These are phyloP conservation scores for Phortica variegata DNA, from an alignment of 1,140 invertebrate genomes.

Conservation along the genomic window DNA sequence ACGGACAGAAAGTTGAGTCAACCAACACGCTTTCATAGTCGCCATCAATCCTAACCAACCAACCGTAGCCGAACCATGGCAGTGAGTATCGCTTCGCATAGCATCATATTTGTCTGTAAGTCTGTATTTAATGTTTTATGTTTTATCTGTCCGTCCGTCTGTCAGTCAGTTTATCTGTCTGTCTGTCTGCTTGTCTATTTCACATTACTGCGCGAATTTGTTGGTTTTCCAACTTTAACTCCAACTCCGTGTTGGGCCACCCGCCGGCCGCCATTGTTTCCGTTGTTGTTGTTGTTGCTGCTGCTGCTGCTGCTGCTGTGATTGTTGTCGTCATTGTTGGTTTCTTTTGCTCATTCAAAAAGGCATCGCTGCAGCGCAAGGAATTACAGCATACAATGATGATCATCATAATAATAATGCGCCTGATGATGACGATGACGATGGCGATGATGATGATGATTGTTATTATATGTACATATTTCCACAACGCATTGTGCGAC, in stretches of 20 bases:
- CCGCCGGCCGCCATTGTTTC: slow-evolving; percentile 27
- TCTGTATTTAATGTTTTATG: slow-evolving; percentile 55
- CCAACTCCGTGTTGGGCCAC: neutral
- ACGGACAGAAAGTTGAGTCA: slow-evolving; percentile 37
- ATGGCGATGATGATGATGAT: slow-evolving; percentile 31
- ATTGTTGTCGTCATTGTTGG: slow-evolving; percentile 47
- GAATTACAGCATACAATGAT: slow-evolving; percentile 43
- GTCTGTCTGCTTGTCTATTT: slow-evolving; percentile 38
- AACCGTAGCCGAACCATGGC: slow-evolving; percentile 45
- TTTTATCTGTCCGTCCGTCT: slow-evolving; percentile 42
- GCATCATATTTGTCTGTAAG: slow-evolving; percentile 33
- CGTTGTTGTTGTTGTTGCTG: slow-evolving; percentile 41
- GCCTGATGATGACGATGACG: no score
- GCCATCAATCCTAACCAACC: slow-evolving; percentile 49
- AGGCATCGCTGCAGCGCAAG: slow-evolving; percentile 52
- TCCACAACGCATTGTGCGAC: slow-evolving; percentile 43
- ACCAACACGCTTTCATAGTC: slow-evolving; percentile 38
- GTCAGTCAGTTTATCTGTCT: slow-evolving; percentile 11
- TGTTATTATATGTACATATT: slow-evolving; percentile 25
- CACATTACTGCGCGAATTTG: slow-evolving; percentile 41
- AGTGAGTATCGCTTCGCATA: slow-evolving; percentile 5
- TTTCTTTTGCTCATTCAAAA: slow-evolving; percentile 14
- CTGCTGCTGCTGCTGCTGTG: neutral
- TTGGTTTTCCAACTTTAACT: neutral
- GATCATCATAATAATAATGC: no score